Base-by-base conservation (phyloP, 2,113 vertebrate genomes). In the Mustelus asterias region DNA sequence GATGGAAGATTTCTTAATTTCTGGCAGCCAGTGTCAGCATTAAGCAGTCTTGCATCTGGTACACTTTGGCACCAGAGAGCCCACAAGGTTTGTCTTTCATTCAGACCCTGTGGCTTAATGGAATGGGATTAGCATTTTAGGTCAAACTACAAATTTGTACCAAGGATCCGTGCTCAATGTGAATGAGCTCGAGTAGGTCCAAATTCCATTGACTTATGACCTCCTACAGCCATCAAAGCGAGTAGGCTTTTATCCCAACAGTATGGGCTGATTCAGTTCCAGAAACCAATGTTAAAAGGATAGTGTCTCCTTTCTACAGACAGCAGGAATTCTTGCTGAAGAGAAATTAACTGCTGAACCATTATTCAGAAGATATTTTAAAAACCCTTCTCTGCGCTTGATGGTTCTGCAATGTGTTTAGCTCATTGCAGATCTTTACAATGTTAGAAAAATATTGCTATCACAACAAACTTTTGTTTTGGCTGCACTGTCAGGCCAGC, bases 391-490 rank as follows among this genome's bases (percentile, higher is more conserved):
- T 44, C 94, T 14, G 37, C 16, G 24, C 26, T 29, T 72, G 37
- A 95, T 72, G 11, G 13, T 44, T 72, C 65, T 72, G 48, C 44
- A 95, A 11, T 26, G 3, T 10, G 26, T 33, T 70, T 54, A 72
- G 41, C 24, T 54, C 63, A 37, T 65, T 93, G 58, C 33, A n/a
- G n/a, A 93, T 93, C 63, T 67, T 37, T 22, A 93, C 29, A 58
- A 60, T 65, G 60, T 93, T 93, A 65, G 18, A 93, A 67, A 83
- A 93, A 65, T 67, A 93, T 37, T 93, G 89, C 89, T 65, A 65
- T 65, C 29, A 37, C 54, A n/a, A 92, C 54, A 93, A 93, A 93
- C 20, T 65, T 83, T 65, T 65, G 89, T 93, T 95, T 48, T 72
- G 69, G 41, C 92, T 95, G 67, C 22, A 72, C 69, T 72, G 94